Conservation (phyloP, 2,113 vertebrate species). For the Nesoenas mayeri region DNA sequence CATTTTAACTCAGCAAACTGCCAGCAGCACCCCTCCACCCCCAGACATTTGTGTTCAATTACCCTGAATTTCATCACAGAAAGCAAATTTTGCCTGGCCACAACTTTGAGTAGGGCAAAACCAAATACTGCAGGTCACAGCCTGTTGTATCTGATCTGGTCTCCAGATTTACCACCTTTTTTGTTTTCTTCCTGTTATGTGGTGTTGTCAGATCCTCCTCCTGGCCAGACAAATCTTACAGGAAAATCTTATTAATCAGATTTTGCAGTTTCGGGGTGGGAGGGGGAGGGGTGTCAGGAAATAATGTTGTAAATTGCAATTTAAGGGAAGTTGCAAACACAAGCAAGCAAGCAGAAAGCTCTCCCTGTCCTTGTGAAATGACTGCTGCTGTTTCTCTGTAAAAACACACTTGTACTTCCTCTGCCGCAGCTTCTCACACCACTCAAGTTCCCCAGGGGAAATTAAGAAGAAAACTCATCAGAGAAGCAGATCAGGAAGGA, state of each 20-base stretch:
- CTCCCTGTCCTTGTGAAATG: neutral
- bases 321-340: neutral
- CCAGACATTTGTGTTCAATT: neutral
- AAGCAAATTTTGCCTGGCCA: conserved; percentile 6
- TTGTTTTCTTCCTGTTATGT: neutral
- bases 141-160: neutral
- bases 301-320: neutral
- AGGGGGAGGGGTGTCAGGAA: too few relatives aligned
- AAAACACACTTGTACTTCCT: conserved; percentile 5
- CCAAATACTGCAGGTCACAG: neutral
- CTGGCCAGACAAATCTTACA: neutral
- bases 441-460: neutral
- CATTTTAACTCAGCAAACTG: neutral
- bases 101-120: neutral
- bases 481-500: neutral
- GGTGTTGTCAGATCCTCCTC: neutral
- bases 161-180: neutral
- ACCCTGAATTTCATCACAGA: conserved; percentile 4
- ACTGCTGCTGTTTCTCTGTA: neutral
- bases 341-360: neutral
- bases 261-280: neutral
- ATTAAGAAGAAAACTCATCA: neutral
- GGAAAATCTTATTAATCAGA: neutral
- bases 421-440: neutral
- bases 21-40: neutral